Evolutionary conservation across 2,888 invertebrate genomes (phyloP), one percentile per base, ranked within the genome.

Genomic region (Acleris sparsana): DNA sequence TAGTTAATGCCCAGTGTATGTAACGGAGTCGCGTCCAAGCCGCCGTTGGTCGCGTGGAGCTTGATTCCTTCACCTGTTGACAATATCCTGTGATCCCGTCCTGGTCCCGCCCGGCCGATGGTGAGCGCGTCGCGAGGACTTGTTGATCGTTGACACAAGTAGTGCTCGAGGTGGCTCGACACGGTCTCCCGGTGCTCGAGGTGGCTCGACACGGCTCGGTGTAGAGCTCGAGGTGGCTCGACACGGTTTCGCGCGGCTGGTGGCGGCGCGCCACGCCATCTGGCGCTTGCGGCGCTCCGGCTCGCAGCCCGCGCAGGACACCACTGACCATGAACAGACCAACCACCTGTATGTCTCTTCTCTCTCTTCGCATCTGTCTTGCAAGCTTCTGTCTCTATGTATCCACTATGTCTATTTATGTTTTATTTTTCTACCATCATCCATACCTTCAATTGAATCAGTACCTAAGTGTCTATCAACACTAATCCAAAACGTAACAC

Each of bases 231-330:
- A 92, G 81, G 94, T 94, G 95, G 94, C 94, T 93, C 94, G 94
- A 78, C 94, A 95, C 94, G 94, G 94, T 77, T 93, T 95, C 88
- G 95, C 94, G 87, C 94, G 95, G 89, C 94, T 95, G 85, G 95
- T 95, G 93, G 95, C 95, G 88, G 94, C 94, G 78, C 94, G 94
- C 89, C 94, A 94, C 93, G 94, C 95, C 93, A 94, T 95, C 93
- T 95, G 94, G 94, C 94, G 94, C 82, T 93, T 94, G 85, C 93
- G 95, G 81, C 91, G 92, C 79, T 92, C 93, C 78, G 92, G 90
- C 82, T 93, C 92, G 75, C 92, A 92, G 84, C 93, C 92, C 72
- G 82, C 90, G 62, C 90, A 91, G 72, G 90, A 87, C 84, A 85
- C 84, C 87, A 91, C 88, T 88, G 92, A 93, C 82, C 86, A 91